phyloP scores from a whole-genome alignment of 2,113 vertebrate genomes.

The Australoheros scitulus region DNA sequence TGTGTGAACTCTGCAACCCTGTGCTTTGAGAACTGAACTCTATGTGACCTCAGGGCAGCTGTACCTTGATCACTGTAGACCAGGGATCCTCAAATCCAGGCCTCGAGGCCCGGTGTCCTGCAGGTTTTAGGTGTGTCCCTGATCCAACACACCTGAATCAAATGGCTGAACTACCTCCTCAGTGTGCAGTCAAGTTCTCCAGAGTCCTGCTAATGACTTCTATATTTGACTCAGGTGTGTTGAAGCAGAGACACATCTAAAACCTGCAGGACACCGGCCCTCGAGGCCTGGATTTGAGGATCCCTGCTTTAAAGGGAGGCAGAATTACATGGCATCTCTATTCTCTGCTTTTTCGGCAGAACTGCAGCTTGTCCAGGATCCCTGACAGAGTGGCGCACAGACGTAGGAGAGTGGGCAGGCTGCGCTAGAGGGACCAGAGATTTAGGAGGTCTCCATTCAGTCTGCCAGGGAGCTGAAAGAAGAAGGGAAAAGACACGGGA shows the following conservation, averaged over 20 bases:
- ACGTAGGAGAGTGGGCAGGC: slow-evolving; percentile 62
- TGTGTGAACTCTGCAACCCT: too few species aligned
- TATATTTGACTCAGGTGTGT: too few species aligned
- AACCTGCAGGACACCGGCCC: too few species aligned
- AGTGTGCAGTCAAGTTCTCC: too few species aligned
- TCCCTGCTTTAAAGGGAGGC: neutral
- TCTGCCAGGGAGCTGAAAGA: slow-evolving; percentile 78
- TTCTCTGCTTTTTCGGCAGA: slow-evolving; percentile 57
- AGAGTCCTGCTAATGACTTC: too few species aligned
- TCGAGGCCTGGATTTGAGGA: too few species aligned
- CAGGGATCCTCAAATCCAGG: too few species aligned
- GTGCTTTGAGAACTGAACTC: neutral
- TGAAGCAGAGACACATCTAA: too few species aligned
- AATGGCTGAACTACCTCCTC: too few species aligned
- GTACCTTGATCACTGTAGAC: rapidly evolving
- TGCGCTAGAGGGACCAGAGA: slow-evolving; percentile 59
- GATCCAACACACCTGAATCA: too few species aligned
- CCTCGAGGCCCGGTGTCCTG: too few species aligned
- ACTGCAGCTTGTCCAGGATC: slow-evolving; percentile 35
- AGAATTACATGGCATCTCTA: slow-evolving; percentile 60
- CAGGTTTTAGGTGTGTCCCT: too few species aligned
- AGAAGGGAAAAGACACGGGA: neutral
- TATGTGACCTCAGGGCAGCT: neutral
- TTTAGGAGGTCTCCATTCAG: slow-evolving; percentile 78
- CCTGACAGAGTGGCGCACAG: slow-evolving; percentile 38